phyloP scores from a whole-genome alignment of 1,140 invertebrate genomes.

The Hirudo medicinalis region DNA sequence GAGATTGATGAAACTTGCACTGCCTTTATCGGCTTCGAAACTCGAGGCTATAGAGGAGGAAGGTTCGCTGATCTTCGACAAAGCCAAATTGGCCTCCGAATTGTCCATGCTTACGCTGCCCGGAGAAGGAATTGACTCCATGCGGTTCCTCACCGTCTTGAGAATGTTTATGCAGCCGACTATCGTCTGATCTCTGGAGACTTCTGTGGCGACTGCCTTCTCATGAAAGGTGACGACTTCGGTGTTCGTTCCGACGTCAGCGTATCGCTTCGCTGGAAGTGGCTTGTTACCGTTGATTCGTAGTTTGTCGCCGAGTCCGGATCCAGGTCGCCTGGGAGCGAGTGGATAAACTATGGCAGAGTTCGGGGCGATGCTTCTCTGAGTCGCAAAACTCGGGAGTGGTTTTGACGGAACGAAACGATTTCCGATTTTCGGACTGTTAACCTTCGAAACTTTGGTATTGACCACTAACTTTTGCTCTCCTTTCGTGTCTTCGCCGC shows the following conservation, averaged over 20 bases:
- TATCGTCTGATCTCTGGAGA: slow-evolving; percentile 18
- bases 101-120: not conserved
- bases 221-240: slow-evolving; percentile 4
- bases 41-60: not conserved
- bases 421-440: not conserved
- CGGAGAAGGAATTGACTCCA: slow-evolving; percentile 15
- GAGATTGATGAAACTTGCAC: no score
- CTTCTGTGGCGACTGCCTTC: slow-evolving; percentile 17
- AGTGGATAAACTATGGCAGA: not conserved
- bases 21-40: no score
- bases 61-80: not conserved
- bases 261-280: not conserved
- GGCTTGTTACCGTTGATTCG: not conserved
- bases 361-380: not conserved
- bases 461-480: not conserved
- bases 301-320: not conserved
- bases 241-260: slow-evolving; percentile 22
- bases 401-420: not conserved
- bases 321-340: not conserved
- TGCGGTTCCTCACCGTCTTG: slow-evolving; percentile 21
- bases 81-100: not conserved
- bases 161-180: slow-evolving; percentile 23
- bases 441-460: not conserved
- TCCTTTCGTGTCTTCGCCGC: not conserved
- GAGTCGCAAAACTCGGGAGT: not conserved